Evolutionary conservation across 2,888 invertebrate genomes (phyloP).

Genomic region (Harpagoxenus sublaevis): DNA sequence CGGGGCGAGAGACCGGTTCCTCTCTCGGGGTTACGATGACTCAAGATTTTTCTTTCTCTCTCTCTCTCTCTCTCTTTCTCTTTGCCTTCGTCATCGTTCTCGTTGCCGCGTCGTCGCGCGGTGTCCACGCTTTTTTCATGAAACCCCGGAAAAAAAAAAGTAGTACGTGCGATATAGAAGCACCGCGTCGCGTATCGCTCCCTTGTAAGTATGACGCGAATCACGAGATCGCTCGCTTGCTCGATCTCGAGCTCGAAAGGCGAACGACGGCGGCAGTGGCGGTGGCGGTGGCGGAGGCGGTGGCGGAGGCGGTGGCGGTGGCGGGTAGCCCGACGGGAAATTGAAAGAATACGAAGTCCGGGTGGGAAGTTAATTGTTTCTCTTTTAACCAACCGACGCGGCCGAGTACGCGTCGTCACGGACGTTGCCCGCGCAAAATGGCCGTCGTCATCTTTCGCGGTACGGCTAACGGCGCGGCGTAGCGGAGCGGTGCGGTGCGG

Average conservation of each 20-base stretch:
- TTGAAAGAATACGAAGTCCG: constrained; percentile 53
- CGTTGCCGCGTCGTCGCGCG: constrained; percentile 39
- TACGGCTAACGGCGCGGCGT: constrained; percentile 49
- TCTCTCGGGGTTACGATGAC: constrained; percentile 47
- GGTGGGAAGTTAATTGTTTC: constrained; percentile 62
- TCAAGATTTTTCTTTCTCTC: constrained; percentile 17
- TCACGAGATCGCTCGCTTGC: constrained; percentile 17
- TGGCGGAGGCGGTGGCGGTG: neutral
- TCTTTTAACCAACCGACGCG: constrained; percentile 55
- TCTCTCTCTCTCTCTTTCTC: neutral
- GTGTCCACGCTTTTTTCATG: constrained; percentile 43
- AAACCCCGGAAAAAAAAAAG: constrained; percentile 13
- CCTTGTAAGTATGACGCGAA: constrained; percentile 11
- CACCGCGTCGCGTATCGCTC: constrained; percentile 51
- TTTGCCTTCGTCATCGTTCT: constrained; percentile 1
- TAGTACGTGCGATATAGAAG: constrained; percentile 31
- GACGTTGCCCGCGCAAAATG: constrained; percentile 65
- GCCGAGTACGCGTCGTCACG: constrained; percentile 65
- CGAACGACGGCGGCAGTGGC: neutral
- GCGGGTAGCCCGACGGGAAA: constrained; percentile 42
- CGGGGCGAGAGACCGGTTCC: constrained; percentile 23
- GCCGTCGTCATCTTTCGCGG: constrained; percentile 64
- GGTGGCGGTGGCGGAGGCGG: neutral
- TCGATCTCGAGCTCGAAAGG: constrained; percentile 34
- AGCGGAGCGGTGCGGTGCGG: constrained; percentile 3